These are phyloP conservation scores for Heteractis magnifica DNA, from an alignment of 92 coral and sea anemone species.

Conservation along the genomic window DNA sequence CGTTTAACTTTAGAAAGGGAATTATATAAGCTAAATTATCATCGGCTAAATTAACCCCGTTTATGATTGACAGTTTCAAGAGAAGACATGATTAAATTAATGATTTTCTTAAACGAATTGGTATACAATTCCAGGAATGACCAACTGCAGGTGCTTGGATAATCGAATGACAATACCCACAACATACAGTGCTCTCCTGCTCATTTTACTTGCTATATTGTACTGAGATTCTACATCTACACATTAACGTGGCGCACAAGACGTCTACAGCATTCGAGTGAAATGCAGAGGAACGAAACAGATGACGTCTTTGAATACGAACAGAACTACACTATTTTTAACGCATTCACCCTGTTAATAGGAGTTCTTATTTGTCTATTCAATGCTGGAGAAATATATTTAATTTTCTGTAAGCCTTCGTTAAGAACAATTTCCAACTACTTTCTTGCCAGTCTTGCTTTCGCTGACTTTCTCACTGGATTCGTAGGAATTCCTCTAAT, in stretches of 20 bases:
- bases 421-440: conserved; percentile 34
- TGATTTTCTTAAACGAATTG: neutral
- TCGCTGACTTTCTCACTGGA: conserved; percentile 37
- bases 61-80: neutral
- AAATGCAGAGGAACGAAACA: neutral
- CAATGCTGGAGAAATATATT: conserved; percentile 1
- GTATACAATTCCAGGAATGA: neutral
- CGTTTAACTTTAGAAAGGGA: too few species aligned
- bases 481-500: conserved; percentile 25
- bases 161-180: neutral
- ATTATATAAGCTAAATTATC: neutral
- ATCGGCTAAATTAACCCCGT: neutral
- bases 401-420: conserved; percentile 17
- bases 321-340: neutral
- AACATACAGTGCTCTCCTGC: neutral
- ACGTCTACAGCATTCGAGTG: too few species aligned
- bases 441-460: conserved; percentile 23
- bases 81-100: neutral
- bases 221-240: neutral
- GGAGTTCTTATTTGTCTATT: conserved; percentile 12
- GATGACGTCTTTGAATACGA: neutral
- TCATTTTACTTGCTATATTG: neutral
- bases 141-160: neutral
- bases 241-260: neutral
- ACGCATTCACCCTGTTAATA: conserved; percentile 1